A percentile compares a stretch with the other conserved stretches of the same genome.
These are phyloP conservation scores for Perizoma flavofasciatum DNA, from an alignment of 2,888 invertebrate species.

Conservation along the genomic window DNA sequence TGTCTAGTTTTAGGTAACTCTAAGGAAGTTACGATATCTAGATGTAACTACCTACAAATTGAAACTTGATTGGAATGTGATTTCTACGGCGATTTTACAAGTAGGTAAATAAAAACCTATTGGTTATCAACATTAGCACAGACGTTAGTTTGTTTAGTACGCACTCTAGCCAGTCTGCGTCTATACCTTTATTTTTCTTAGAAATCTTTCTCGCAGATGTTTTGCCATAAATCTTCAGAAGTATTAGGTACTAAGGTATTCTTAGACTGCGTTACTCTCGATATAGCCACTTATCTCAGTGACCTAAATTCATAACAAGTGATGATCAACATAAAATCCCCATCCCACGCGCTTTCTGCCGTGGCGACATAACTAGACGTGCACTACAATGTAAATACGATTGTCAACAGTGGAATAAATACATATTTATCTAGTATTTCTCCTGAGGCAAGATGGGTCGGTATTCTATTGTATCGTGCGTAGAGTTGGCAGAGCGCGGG, in stretches of 20 bases:
- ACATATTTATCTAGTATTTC: slow-evolving; percentile 82
- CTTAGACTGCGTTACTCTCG: slow-evolving; percentile 36
- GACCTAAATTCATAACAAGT: slow-evolving; percentile 71
- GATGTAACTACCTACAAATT: not conserved
- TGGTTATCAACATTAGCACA: not conserved
- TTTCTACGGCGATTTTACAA: too few relatives aligned
- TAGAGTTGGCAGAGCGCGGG: slow-evolving; percentile 54
- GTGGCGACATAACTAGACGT: slow-evolving; percentile 65
- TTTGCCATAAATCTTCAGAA: slow-evolving; percentile 18
- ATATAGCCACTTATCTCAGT: slow-evolving; percentile 55
- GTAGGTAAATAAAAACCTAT: too few relatives aligned
- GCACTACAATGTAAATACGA: slow-evolving; percentile 79
- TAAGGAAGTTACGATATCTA: not conserved
- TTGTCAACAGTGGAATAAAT: slow-evolving; percentile 80
- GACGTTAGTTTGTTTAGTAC: too few relatives aligned
- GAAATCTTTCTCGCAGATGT: slow-evolving; percentile 21
- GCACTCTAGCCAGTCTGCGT: not conserved
- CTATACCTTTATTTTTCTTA: not conserved
- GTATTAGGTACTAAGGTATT: slow-evolving; percentile 18
- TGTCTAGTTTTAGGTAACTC: not conserved
- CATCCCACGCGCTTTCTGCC: slow-evolving; percentile 65
- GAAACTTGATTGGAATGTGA: too few relatives aligned
- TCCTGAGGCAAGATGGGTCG: slow-evolving; percentile 73
- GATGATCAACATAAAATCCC: slow-evolving; percentile 69
- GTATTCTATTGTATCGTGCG: slow-evolving; percentile 60